A percentile compares a stretch with the other conserved stretches of the same genome.
phyloP scores from a whole-genome alignment of 2,797 vertebrate species.

The Buphagus erythrorhynchus region DNA sequence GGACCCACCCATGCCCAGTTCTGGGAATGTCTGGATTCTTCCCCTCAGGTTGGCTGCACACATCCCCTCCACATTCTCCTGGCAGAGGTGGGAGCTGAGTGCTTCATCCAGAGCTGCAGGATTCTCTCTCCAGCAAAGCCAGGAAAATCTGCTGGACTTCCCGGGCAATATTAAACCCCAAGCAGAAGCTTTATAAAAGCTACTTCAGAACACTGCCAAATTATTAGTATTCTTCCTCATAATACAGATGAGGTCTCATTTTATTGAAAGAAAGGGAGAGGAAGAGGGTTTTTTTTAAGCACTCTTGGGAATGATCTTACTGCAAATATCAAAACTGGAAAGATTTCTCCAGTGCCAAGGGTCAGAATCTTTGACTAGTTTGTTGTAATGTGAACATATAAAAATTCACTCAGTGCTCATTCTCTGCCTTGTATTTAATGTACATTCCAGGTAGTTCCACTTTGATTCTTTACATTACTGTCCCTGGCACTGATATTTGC shows the following conservation, averaged over 20 bases:
- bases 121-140: conserved; percentile 58
- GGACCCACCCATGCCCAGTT: background rate
- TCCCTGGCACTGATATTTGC: conserved; percentile 63
- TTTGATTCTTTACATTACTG: conserved; percentile 72
- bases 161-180: conserved; percentile 65
- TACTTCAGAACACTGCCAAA: conserved; percentile 71
- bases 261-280: conserved; percentile 70
- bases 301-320: conserved; percentile 77
- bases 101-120: background rate
- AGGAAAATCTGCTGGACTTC: conserved; percentile 60
- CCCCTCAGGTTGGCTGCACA: background rate
- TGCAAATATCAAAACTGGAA: conserved; percentile 75
- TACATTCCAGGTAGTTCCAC: conserved; percentile 65
- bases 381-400: conserved; percentile 76
- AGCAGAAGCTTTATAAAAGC: conserved; percentile 71
- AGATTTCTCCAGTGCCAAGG: conserved; percentile 74
- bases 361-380: conserved; percentile 79
- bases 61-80: conserved; percentile 44
- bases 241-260: conserved; percentile 74
- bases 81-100: conserved; percentile 14
- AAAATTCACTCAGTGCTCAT: conserved; percentile 77
- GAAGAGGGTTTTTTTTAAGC: background rate
- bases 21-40: background rate
- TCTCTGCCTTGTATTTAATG: conserved; percentile 81
- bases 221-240: conserved; percentile 79